These are phyloP conservation scores for Eristalinus aeneus DNA, from an alignment of 2,888 invertebrate species.

Conservation along the genomic window DNA sequence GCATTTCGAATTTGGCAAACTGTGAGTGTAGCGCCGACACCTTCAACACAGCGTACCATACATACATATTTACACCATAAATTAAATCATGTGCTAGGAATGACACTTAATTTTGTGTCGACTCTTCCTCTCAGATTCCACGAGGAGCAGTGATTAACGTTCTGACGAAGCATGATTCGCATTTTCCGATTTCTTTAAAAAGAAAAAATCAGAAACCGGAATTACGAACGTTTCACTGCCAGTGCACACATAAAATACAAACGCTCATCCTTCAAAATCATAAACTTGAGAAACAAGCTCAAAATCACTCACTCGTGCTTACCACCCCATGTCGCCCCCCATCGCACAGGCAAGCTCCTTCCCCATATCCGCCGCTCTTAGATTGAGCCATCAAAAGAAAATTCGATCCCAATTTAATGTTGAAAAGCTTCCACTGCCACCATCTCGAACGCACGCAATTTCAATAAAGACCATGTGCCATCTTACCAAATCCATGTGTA, in stretches of 20 bases:
- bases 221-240: not conserved
- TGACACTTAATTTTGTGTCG: too few relatives aligned
- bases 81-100: too few relatives aligned
- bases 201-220: not conserved
- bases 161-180: not conserved
- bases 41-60: too few relatives aligned
- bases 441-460: slow-evolving; percentile 48
- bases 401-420: slow-evolving; percentile 53
- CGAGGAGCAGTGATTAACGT: not conserved
- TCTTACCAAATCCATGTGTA: slow-evolving; percentile 51
- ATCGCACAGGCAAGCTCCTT: not conserved
- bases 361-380: not conserved
- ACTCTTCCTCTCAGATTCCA: not conserved
- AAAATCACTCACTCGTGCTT: not conserved
- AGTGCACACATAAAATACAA: not conserved
- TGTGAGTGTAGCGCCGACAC: too few relatives aligned
- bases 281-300: not conserved
- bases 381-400: slow-evolving; percentile 16
- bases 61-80: too few relatives aligned
- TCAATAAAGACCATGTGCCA: slow-evolving; percentile 54
- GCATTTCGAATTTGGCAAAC: too few relatives aligned
- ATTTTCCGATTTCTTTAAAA: not conserved
- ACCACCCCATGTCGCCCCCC: not conserved
- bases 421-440: not conserved
- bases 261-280: not conserved